Conservation (phyloP, 2,113 vertebrate species). For the Clinocottus analis region DNA sequence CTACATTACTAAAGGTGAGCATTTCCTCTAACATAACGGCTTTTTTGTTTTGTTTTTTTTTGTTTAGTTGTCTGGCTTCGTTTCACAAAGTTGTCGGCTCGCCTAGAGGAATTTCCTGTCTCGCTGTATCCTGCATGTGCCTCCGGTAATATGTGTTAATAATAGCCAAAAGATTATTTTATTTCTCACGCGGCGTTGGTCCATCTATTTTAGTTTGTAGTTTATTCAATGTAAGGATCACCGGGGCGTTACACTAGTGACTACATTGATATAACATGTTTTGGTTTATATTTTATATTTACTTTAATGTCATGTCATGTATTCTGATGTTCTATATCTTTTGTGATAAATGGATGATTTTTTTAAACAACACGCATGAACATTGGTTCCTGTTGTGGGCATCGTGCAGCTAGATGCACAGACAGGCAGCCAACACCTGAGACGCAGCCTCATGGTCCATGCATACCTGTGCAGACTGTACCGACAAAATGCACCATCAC, state of each 20-base stretch:
- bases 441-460: constrained; percentile 51
- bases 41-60: not conserved
- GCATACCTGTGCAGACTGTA: constrained; percentile 51
- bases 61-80: constrained; percentile 1
- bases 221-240: not conserved
- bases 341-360: not conserved
- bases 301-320: not conserved
- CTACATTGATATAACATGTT: not conserved
- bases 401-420: constrained; percentile 11
- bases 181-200: not conserved
- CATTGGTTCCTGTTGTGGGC: constrained; percentile 19
- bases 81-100: constrained; percentile 55
- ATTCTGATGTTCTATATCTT: not conserved
- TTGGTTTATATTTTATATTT: not conserved
- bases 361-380: not conserved
- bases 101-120: constrained; percentile 65
- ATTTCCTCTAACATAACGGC: not conserved
- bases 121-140: constrained; percentile 26
- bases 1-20: constrained; percentile 62
- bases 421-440: constrained; percentile 60
- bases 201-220: not conserved
- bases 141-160: constrained; percentile 1
- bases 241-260: not conserved
- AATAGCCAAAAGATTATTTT: not conserved
- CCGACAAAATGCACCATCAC: constrained; percentile 32